These are phyloP conservation scores for Ceuthmochares aereus DNA, from an alignment of 2,113 vertebrate species.

Conservation along the genomic window DNA sequence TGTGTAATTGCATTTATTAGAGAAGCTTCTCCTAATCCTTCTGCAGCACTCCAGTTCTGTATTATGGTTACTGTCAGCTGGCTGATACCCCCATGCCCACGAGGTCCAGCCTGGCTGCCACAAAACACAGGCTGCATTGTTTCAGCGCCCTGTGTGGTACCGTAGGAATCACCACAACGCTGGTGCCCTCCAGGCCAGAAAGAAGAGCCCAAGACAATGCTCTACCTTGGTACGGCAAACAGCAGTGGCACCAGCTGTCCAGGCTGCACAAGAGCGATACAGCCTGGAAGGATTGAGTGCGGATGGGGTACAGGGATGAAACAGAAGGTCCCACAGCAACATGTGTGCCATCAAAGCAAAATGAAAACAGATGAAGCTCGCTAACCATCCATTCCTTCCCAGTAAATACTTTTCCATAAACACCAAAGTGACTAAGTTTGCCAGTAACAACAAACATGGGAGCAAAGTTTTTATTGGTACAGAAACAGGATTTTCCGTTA, in stretches of 20 bases:
- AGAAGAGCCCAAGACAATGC: not conserved
- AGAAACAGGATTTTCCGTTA: constrained; percentile 60
- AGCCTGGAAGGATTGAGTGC: not conserved
- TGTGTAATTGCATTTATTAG: constrained; percentile 29
- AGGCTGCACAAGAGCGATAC: not conserved
- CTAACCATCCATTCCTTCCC: constrained; percentile 6
- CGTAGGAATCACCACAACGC: not conserved
- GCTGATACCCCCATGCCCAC: not conserved
- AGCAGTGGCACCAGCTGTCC: not conserved
- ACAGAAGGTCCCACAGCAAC: not conserved
- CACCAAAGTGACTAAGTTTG: constrained; percentile 10
- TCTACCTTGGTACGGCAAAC: not conserved
- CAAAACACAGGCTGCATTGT: not conserved
- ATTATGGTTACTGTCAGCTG: not conserved
- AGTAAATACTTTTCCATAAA: constrained; percentile 38
- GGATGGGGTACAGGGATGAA: not conserved
- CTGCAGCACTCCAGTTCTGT: not conserved
- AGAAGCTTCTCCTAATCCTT: constrained; percentile 30
- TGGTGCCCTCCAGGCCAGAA: not conserved
- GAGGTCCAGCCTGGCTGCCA: not conserved
- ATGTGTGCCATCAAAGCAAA: not conserved
- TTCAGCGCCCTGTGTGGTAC: not conserved
- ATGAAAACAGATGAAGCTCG: not conserved
- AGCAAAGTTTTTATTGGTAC: constrained; percentile 34
- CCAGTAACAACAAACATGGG: constrained; percentile 37